phyloP scores from a whole-genome alignment of 2,113 vertebrate genomes.

The Platichthys flesus region DNA sequence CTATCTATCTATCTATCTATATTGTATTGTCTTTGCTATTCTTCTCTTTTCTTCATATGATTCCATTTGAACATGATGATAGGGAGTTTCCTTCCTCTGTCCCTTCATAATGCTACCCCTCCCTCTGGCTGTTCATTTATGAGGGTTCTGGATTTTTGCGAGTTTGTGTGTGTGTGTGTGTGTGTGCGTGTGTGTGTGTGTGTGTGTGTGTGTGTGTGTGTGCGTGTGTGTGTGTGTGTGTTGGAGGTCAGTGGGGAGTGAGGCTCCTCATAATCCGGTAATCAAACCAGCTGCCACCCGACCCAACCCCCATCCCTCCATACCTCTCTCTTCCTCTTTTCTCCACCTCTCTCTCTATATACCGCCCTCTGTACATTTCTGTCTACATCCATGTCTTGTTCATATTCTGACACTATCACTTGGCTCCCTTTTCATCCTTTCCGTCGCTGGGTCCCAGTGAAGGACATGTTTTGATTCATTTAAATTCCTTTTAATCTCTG shows the following conservation, averaged over 20 bases:
- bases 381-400: not conserved
- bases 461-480: not conserved
- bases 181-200: constrained; percentile 35
- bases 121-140: constrained; percentile 59
- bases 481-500: not conserved
- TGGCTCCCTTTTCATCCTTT: not conserved
- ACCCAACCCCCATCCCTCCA: constrained; percentile 72
- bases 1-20: not conserved
- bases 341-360: not conserved
- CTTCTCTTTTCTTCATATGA: not conserved
- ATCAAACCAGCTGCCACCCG: constrained; percentile 84
- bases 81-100: constrained; percentile 19
- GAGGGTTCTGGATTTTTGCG: constrained; percentile 36
- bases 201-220: no score
- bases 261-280: constrained; percentile 81
- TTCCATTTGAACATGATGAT: not conserved
- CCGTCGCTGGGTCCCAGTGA: not conserved
- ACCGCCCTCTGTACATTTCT: constrained; percentile 9
- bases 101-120: constrained; percentile 19
- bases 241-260: constrained; percentile 78
- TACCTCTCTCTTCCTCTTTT: not conserved
- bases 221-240: constrained; percentile 45
- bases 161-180: constrained; percentile 47
- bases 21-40: not conserved
- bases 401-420: not conserved